Conservation (phyloP, 2,888 invertebrate species). For the Nymphalis polychloros region DNA sequence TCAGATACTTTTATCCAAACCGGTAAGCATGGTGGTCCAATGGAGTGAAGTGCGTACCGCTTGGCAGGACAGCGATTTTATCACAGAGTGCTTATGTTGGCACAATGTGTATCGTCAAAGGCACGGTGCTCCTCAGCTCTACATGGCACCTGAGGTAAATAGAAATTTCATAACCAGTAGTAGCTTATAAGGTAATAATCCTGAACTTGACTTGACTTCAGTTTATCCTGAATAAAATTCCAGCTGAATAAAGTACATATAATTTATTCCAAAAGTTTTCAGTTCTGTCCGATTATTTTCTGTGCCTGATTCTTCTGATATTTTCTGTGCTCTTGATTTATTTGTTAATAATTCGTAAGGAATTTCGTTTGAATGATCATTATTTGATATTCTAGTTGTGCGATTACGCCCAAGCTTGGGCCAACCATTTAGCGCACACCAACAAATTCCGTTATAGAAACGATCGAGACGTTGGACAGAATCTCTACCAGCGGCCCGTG, state of each 20-base stretch:
- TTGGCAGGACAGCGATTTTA: slow-evolving; percentile 91
- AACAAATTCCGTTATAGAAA: slow-evolving; percentile 89
- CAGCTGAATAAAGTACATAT: too few species aligned
- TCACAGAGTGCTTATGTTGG: slow-evolving; percentile 90
- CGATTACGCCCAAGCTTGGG: slow-evolving; percentile 92
- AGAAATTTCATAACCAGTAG: background rate
- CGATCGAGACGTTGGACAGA: slow-evolving; percentile 90
- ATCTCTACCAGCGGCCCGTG: slow-evolving; percentile 88
- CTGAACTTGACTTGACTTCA: too few species aligned
- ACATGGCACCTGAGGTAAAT: slow-evolving; percentile 88
- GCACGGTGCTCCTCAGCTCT: slow-evolving; percentile 87
- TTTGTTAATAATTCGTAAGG: too few species aligned
- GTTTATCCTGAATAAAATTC: too few species aligned
- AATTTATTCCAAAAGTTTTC: too few species aligned
- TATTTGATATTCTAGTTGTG: slow-evolving; percentile 82
- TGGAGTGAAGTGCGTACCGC: slow-evolving; percentile 87
- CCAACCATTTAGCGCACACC: slow-evolving; percentile 91
- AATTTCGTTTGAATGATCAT: too few species aligned
- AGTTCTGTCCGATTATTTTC: too few species aligned
- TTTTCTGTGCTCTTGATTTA: too few species aligned
- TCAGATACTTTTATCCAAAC: slow-evolving; percentile 84
- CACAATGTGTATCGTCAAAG: slow-evolving; percentile 91
- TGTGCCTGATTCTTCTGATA: too few species aligned
- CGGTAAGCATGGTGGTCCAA: slow-evolving; percentile 87
- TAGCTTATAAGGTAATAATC: background rate